Evolutionary conservation across 2,888 invertebrate genomes (phyloP).

Genomic region (Eueremaeus valkanovi): DNA sequence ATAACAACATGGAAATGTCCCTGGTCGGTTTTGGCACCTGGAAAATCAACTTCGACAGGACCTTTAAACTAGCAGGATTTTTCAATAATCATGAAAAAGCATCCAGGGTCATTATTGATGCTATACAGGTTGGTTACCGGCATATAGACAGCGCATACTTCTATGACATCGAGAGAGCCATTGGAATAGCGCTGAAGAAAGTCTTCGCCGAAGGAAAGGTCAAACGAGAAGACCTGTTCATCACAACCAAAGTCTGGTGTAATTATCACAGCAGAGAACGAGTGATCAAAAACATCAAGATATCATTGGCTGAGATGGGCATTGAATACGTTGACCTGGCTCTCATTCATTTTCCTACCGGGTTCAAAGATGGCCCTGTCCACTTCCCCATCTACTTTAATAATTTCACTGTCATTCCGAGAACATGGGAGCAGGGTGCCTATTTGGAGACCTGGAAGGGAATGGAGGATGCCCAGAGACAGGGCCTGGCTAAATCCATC

Average conservation of each 20-base stretch:
- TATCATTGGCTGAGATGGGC: not conserved
- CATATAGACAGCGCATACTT: not conserved
- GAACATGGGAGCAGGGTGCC: not conserved
- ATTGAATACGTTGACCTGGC: not conserved
- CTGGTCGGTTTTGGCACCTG: slow-evolving; percentile 29
- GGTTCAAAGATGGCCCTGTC: not conserved
- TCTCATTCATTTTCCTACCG: slow-evolving; percentile 28
- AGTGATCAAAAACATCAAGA: not conserved
- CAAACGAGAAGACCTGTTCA: slow-evolving; percentile 15
- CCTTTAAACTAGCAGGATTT: too few species aligned
- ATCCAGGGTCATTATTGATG: not conserved
- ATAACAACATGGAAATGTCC: slow-evolving; percentile 26
- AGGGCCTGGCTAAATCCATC: not conserved
- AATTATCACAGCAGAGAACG: slow-evolving; percentile 3
- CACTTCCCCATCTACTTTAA: too few species aligned
- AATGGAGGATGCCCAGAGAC: not conserved
- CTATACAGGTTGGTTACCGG: not conserved
- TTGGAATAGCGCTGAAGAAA: not conserved
- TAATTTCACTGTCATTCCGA: slow-evolving; percentile 24
- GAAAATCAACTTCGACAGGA: not conserved
- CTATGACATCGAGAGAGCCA: not conserved
- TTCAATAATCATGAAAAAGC: too few species aligned
- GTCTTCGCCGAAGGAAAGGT: not conserved
- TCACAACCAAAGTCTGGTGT: slow-evolving; percentile 35
- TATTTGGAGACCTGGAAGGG: not conserved